Base-by-base conservation (phyloP, 53 echinoderm and acorn worm genomes). In the Echinarachnius parma region DNA sequence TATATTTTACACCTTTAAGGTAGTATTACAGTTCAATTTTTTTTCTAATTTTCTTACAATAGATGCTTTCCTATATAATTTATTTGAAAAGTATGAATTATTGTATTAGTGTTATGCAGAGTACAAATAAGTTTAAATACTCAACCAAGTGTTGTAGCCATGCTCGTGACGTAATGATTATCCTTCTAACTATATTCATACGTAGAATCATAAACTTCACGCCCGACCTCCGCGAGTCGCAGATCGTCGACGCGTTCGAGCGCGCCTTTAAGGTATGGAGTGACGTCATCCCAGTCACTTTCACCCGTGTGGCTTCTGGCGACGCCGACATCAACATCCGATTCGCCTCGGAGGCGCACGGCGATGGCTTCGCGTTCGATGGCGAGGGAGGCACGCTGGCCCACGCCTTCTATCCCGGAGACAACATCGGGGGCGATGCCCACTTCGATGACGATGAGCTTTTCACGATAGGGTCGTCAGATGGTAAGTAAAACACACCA, bases 331-430 rank as follows among this genome's bases (percentile, higher is more conserved):
- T 98, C 32, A 66, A 85, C 52, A 79, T 98, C 22, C 76, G 80
- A 52, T 92, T 98, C 66, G 49, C 78, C 3, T 32, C 32, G 3
- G 79, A 62, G 28, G 75, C 80, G 13, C 98, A 98, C 44, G 76
- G 83, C 4, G 98, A 98, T 48, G 92, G 88, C 23, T 87, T 84
- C 26, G 85, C 98, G n/a, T 98, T 98, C 23, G 98, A 98, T 44
- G 98, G 98, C 31, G 82, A 67, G 10, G 92, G 98, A 9, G 98
- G 98, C 15, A 98, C 98, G 22, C 81, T 98, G 3, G 98, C 98
- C 9, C 98, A 98, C 53, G 98, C 98, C 1, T 98, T 84, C 75
- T 98, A 92, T 29, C 98, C 98, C 23, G 91, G 88, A 1, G 75
- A 66, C 1, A 83, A 83, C 10, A 79, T 92, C 15, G 98, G 91